Evolutionary conservation across 1,140 invertebrate species (phyloP), one percentile per base, ranked within the genome.

Genomic region (Ips nitidus): DNA sequence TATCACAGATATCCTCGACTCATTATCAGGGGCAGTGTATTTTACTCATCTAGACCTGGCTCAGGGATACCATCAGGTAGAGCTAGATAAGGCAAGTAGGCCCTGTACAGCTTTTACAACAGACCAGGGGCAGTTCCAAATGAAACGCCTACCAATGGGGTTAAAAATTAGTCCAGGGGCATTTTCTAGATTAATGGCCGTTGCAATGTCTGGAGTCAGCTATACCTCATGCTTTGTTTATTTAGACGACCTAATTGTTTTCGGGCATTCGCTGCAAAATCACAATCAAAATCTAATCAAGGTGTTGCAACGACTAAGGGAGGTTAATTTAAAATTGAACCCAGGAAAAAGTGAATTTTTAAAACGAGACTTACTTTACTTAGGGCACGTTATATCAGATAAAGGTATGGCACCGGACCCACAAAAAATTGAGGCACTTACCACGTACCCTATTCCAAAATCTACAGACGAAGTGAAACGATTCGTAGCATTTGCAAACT

Each of bases 311-410:
- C 67, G 66, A 65, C 64, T 83, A 6, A 72, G 75, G 57, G 42
- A 78, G 68, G 55, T 77, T 66, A 80, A 80, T 57, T 71, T 84
- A 41, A 82, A 83, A 74, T 42, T 83, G 36, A 78, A 84, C 74
- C 80, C 79, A 0, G 75, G 78, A n/a, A 84, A 84, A 76, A 84
- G 82, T 63, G 75, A 81, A 66, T 84, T 85, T 75, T 66, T 82
- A 7, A 76, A 76, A 71, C 73, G 77, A 43, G 78, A 82, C 78
- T 75, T 82, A 8, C 61, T 74, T n/a, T 83, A 83, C 73, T 71
- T 85, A 52, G 83, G 83, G 3, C 81, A 83, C 72, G 69, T 81
- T 1, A 77, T 84, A 36, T 75, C 77, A 7, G 71, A 72, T n/a
- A 56, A 81, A 50, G 81, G 82, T 50, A 77, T 83, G 5, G 71